phyloP scores from a whole-genome alignment of 37 sponge, comb jelly and placozoan genomes.

The Eunapius fragilis region DNA sequence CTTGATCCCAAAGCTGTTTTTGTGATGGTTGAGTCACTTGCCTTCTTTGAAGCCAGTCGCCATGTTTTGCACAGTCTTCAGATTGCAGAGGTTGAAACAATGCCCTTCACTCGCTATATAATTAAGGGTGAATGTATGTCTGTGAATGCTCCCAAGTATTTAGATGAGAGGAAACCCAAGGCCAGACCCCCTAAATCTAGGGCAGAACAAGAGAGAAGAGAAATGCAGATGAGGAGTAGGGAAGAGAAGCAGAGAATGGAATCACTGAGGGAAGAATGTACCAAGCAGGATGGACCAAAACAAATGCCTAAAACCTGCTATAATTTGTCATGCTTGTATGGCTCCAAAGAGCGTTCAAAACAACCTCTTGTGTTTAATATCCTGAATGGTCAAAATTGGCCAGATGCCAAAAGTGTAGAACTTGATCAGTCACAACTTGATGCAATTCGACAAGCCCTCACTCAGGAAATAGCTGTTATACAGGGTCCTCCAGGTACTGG shows the following conservation, averaged over 20 bases:
- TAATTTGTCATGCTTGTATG: constrained; percentile 38
- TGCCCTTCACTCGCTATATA: constrained; percentile 80
- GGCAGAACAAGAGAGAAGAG: no score
- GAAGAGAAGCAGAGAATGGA: no score
- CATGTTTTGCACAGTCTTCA: constrained; percentile 77
- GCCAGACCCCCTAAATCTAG: no score
- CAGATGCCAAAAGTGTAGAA: constrained; percentile 8
- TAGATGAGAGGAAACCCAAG: background rate
- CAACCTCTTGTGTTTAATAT: constrained; percentile 20
- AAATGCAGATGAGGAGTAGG: no score
- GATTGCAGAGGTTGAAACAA: constrained; percentile 67
- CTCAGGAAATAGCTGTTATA: constrained; percentile 85
- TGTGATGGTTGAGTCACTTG: constrained; percentile 79
- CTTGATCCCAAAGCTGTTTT: constrained; percentile 19
- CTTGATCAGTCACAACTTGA: constrained; percentile 76
- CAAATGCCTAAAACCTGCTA: background rate
- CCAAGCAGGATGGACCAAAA: no score
- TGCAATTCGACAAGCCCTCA: constrained; percentile 76
- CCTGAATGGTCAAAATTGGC: constrained; percentile 32
- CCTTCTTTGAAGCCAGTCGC: constrained; percentile 88
- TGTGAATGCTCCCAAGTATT: constrained; percentile 43
- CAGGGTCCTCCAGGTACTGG: constrained; percentile 99
- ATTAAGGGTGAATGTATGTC: constrained; percentile 39
- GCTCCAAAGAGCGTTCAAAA: constrained; percentile 1
- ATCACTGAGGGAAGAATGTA: no score